Evolutionary conservation across 1,140 invertebrate genomes (phyloP).

Genomic region (Papilio polyxenes): DNA sequence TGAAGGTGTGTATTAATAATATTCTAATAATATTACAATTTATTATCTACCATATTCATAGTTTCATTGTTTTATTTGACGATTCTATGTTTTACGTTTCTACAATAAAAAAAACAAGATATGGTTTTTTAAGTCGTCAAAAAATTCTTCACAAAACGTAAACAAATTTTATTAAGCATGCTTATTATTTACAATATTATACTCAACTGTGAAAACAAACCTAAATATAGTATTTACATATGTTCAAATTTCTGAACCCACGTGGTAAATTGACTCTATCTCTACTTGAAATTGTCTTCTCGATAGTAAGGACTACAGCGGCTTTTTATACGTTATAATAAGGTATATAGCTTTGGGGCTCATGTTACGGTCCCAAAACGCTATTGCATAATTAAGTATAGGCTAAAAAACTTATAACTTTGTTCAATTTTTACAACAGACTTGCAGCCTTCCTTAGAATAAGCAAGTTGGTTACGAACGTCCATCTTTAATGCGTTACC

Average conservation of each 20-base stretch:
- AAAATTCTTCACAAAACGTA: background rate
- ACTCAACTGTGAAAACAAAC: too few species aligned
- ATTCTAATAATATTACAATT: constrained; percentile 10
- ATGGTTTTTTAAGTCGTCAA: background rate
- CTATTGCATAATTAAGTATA: too few species aligned
- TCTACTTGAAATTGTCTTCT: too few species aligned
- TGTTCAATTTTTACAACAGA: too few species aligned
- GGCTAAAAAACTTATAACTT: too few species aligned
- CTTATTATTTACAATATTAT: background rate
- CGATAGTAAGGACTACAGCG: too few species aligned
- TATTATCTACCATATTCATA: background rate
- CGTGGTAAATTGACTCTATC: background rate
- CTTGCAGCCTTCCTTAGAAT: too few species aligned
- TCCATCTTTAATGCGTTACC: background rate
- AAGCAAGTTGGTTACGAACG: background rate
- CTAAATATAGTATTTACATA: background rate
- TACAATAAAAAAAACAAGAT: background rate
- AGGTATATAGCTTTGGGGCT: too few species aligned
- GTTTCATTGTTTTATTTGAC: background rate
- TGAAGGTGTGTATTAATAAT: constrained; percentile 53
- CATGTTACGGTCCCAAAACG: too few species aligned
- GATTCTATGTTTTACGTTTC: background rate
- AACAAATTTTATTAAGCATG: background rate
- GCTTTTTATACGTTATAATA: too few species aligned
- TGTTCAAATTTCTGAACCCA: background rate